Percentiles rank a stretch among this genome's conserved stretches.
Conservation (phyloP, 2,888 invertebrate species). For the Mesochorus sp. region DNA sequence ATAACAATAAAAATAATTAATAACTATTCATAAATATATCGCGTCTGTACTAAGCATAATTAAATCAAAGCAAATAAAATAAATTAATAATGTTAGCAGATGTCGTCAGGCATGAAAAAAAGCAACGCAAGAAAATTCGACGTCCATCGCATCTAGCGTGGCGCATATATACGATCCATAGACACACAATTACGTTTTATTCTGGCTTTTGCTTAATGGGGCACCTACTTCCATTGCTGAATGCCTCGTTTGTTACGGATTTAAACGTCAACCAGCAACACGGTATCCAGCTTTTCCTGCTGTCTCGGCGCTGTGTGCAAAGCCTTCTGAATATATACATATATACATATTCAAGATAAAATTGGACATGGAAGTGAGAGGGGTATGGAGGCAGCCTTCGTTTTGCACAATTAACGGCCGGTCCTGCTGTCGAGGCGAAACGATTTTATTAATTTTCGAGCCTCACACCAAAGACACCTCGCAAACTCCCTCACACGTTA, state of each 20-base stretch:
- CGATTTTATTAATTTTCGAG: slow-evolving; percentile 53
- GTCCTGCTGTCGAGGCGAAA: slow-evolving; percentile 51
- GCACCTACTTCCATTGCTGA: slow-evolving; percentile 33
- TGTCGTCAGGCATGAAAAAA: too few relatives aligned
- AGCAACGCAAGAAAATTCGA: too few relatives aligned
- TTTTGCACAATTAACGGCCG: slow-evolving; percentile 50
- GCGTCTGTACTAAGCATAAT: too few relatives aligned
- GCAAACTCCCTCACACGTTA: background rate
- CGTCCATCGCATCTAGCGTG: background rate
- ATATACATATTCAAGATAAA: background rate
- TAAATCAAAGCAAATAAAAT: too few relatives aligned
- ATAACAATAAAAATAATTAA: too few relatives aligned
- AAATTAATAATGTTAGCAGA: too few relatives aligned
- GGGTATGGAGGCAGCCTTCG: slow-evolving; percentile 12
- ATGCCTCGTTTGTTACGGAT: slow-evolving; percentile 44
- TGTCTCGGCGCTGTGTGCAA: slow-evolving; percentile 1
- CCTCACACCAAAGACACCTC: background rate
- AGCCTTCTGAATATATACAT: background rate
- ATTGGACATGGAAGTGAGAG: background rate
- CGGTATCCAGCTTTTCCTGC: slow-evolving; percentile 24
- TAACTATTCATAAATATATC: too few relatives aligned
- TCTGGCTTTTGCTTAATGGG: slow-evolving; percentile 14
- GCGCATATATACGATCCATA: background rate
- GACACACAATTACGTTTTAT: slow-evolving; percentile 21
- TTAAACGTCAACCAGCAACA: slow-evolving; percentile 17